Evolutionary conservation across 2,797 vertebrate species (phyloP), one percentile per base, ranked within the genome.

Genomic region (Notoglanidium macrostoma): DNA sequence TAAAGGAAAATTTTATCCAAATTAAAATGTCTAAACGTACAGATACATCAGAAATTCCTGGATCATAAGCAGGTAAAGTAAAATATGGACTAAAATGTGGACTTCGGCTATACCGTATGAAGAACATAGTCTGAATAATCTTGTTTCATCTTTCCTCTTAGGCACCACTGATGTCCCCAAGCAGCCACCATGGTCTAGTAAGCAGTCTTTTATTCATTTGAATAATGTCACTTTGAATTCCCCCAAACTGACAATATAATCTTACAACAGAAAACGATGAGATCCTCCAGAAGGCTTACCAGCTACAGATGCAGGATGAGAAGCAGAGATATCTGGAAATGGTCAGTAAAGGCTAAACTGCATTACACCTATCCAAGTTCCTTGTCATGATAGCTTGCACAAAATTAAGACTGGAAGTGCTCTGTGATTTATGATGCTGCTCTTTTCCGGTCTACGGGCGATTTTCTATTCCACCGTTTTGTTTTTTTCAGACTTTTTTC

Each of bases 291-390:
- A 86, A 81, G 70, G 90, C 78, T n/a, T 89, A 90, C 40, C 82
- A 87, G 85, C 89, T 84, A 32, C 89, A 90, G 86, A 74, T 74
- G 72, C 89, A 90, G 54, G 89, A 92, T 12, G 90, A 92, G 49
- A 91, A 76, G 57, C 90, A 85, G 86, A 90, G 59, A 81, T 92
- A 92, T 72, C 55, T 90, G 84, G 87, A 90, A 76, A 90, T 91
- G 92, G 92, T 92, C 84, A 92, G 90, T 17, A 76, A 46, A 80
- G 15, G 32, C 11, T n/a, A 14, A 46, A n/a, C 35, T 5, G 40
- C 57, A 44, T 46, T 46, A 79, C 23, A 79, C 19, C 11, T 2
- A 21, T 32, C 5, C 32, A 35, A 54, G 23, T 35, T 57, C 54
- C 29, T 40, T 7, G 51, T 57, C 54, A 35, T 79, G 29, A 23